A percentile compares a stretch with the other conserved stretches of the same genome.
phyloP scores from a whole-genome alignment of 2,888 invertebrate species.

The Drosophila peninsularis region DNA sequence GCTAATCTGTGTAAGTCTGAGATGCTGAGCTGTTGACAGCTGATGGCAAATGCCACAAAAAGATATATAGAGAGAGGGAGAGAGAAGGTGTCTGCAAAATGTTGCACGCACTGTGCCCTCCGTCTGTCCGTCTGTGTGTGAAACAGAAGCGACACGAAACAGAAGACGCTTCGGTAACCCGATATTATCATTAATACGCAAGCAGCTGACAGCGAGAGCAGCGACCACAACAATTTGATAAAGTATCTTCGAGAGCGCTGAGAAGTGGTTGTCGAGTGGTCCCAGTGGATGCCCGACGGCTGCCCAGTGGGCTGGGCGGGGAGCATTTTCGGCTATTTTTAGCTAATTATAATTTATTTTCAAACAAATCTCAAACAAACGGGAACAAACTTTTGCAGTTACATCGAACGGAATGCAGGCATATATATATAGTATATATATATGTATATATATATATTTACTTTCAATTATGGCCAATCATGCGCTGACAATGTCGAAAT shows the following conservation, averaged over 20 bases:
- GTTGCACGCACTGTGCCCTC: constrained; percentile 27
- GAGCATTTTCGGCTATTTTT: constrained; percentile 55
- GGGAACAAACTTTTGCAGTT: constrained; percentile 51
- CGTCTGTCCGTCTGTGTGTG: background rate
- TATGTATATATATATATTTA: background rate
- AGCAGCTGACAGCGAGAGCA: constrained; percentile 41
- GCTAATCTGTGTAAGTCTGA: constrained; percentile 19
- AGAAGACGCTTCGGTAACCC: constrained; percentile 45
- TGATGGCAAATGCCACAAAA: constrained; percentile 6
- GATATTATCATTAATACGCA: constrained; percentile 49
- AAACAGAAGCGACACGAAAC: constrained; percentile 53
- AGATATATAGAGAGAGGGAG: constrained; percentile 5
- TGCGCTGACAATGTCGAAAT: constrained; percentile 1
- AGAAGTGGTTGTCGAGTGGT: constrained; percentile 24
- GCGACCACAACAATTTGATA: constrained; percentile 22
- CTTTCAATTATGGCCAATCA: constrained; percentile 1
- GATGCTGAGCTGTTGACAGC: constrained; percentile 28
- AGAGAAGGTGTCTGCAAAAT: constrained; percentile 27
- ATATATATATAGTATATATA: background rate
- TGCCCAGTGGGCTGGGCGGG: constrained; percentile 1
- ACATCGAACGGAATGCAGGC: constrained; percentile 20
- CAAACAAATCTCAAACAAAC: constrained; percentile 46
- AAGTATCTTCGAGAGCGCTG: constrained; percentile 11
- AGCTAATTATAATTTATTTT: constrained; percentile 67
- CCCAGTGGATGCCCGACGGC: constrained; percentile 7